These are phyloP conservation scores for Xanthorhoe designata DNA, from an alignment of 2,888 invertebrate species.

Conservation along the genomic window DNA sequence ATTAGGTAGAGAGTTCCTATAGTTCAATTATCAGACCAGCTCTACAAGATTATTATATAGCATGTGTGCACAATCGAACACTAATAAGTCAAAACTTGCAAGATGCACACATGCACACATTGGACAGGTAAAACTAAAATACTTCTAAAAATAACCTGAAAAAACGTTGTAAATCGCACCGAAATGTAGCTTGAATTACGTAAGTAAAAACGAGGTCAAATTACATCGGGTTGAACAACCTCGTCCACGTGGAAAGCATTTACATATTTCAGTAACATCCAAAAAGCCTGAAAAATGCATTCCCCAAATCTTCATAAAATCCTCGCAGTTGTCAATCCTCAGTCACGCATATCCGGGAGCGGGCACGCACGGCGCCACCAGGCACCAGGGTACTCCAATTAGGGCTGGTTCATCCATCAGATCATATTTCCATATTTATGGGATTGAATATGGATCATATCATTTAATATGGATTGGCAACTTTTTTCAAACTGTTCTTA, in stretches of 20 bases:
- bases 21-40: too few relatives aligned
- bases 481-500: background rate
- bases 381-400: conserved; percentile 47
- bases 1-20: too few relatives aligned
- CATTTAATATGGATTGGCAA: conserved; percentile 22
- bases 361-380: conserved; percentile 58
- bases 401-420: conserved; percentile 44
- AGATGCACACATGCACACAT: too few relatives aligned
- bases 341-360: conserved; percentile 53
- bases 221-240: conserved; percentile 23
- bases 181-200: too few relatives aligned
- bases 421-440: conserved; percentile 39
- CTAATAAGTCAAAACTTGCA: too few relatives aligned
- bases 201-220: conserved; percentile 27
- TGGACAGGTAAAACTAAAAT: too few relatives aligned
- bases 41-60: too few relatives aligned
- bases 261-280: conserved; percentile 28
- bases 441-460: conserved; percentile 13
- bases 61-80: too few relatives aligned
- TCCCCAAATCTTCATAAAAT: conserved; percentile 45
- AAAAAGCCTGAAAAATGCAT: conserved; percentile 44
- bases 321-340: conserved; percentile 52
- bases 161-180: background rate
- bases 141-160: background rate
- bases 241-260: conserved; percentile 22